Evolutionary conservation across 2,888 invertebrate species (phyloP).

Genomic region (Bembecia ichneumoniformis): DNA sequence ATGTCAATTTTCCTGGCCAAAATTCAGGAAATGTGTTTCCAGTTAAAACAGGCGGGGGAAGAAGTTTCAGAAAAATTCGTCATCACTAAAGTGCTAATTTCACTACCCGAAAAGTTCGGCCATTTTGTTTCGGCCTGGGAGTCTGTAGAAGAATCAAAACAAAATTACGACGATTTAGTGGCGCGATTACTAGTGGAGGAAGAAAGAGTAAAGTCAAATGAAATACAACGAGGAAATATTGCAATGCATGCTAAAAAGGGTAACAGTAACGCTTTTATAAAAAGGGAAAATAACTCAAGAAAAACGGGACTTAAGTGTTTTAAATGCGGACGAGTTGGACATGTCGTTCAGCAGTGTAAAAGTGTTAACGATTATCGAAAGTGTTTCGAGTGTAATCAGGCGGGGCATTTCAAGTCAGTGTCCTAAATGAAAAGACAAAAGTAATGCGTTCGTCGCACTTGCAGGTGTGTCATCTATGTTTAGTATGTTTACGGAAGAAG

Average conservation of each 20-base stretch:
- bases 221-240: not conserved
- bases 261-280: not conserved
- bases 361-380: not conserved
- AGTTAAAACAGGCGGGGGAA: constrained; percentile 9
- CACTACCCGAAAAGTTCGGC: constrained; percentile 15
- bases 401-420: not conserved
- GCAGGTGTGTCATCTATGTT: too few species aligned
- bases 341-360: not conserved
- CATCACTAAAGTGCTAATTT: too few species aligned
- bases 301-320: not conserved
- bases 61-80: constrained; percentile 12
- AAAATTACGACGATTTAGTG: constrained; percentile 1
- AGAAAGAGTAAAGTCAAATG: constrained; percentile 1
- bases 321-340: not conserved
- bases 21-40: constrained; percentile 6
- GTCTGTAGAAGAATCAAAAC: constrained; percentile 7
- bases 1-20: constrained; percentile 11
- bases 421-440: not conserved
- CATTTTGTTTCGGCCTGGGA: constrained; percentile 17
- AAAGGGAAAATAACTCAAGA: not conserved
- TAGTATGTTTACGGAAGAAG: too few species aligned
- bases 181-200: constrained; percentile 3
- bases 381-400: too few species aligned
- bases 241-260: not conserved
- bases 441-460: not conserved